Evolutionary conservation across 2,888 invertebrate genomes (phyloP).

Genomic region (Barypeithes pellucidus): DNA sequence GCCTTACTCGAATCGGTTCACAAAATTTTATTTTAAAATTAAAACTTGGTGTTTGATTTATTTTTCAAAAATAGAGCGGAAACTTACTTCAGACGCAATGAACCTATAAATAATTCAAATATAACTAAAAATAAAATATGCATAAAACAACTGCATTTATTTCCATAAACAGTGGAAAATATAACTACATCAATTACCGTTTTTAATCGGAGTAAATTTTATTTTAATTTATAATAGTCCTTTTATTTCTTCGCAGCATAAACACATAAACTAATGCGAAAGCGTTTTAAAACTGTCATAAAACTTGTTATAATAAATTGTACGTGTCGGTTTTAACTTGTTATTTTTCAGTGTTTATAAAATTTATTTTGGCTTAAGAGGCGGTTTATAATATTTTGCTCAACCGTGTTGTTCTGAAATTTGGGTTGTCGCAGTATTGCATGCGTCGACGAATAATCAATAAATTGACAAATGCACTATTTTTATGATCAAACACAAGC

Average conservation of each 20-base stretch:
- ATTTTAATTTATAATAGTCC: conserved; percentile 17
- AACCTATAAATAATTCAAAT: background rate
- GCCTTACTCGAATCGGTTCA: no score
- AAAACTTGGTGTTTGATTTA: no score
- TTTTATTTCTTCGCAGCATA: conserved; percentile 16
- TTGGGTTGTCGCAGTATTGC: no score
- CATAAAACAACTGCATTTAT: conserved; percentile 6
- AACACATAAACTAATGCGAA: conserved; percentile 6
- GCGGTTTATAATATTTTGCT: background rate
- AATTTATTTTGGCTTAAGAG: conserved; percentile 1
- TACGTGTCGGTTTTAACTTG: conserved; percentile 6
- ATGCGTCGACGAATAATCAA: no score
- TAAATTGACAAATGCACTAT: no score
- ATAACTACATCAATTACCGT: conserved; percentile 7
- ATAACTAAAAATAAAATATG: conserved; percentile 1
- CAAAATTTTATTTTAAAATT: no score
- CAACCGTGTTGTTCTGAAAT: background rate
- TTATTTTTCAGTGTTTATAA: background rate
- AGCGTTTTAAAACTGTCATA: conserved; percentile 18
- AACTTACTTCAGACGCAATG: background rate
- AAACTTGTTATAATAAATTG: conserved; percentile 10
- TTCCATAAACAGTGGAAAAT: conserved; percentile 4
- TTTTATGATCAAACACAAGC: no score
- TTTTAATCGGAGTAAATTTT: conserved; percentile 9
- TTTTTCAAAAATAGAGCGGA: background rate